A percentile compares a stretch with the other conserved stretches of the same genome.
These are phyloP conservation scores for Silurus glanis DNA, from an alignment of 2,113 vertebrate species.

Conservation along the genomic window DNA sequence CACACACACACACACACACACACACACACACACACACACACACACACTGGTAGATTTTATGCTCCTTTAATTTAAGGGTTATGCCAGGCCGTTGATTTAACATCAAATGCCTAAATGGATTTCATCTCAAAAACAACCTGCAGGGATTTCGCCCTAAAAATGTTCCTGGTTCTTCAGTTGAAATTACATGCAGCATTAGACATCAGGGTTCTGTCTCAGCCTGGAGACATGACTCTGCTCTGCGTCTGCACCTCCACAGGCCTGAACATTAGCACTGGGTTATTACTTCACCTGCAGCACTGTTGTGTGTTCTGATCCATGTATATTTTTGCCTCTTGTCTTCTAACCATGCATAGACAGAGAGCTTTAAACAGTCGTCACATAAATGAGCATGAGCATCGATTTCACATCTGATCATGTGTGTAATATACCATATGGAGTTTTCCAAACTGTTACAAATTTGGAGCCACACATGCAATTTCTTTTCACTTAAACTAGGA, in stretches of 20 bases:
- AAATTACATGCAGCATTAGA: constrained; percentile 45
- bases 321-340: constrained; percentile 15
- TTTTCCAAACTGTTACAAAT: no score
- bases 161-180: constrained; percentile 28
- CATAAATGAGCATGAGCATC: background rate
- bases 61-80: constrained; percentile 14
- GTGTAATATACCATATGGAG: background rate
- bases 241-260: constrained; percentile 21
- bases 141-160: constrained; percentile 37
- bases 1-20: constrained; percentile 14
- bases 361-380: background rate
- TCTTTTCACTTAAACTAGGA: no score
- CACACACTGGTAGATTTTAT: background rate
- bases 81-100: constrained; percentile 43
- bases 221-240: constrained; percentile 13
- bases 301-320: constrained; percentile 44
- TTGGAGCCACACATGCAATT: no score
- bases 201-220: constrained; percentile 17
- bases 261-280: constrained; percentile 44
- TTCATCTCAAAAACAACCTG: constrained; percentile 50
- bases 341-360: background rate
- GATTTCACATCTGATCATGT: background rate
- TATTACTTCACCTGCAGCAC: constrained; percentile 45
- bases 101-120: constrained; percentile 50
- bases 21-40: constrained; percentile 29